Percentiles rank a stretch among this genome's conserved stretches.
Conservation (phyloP, 2,888 invertebrate genomes). For the Ligdia adustata region DNA sequence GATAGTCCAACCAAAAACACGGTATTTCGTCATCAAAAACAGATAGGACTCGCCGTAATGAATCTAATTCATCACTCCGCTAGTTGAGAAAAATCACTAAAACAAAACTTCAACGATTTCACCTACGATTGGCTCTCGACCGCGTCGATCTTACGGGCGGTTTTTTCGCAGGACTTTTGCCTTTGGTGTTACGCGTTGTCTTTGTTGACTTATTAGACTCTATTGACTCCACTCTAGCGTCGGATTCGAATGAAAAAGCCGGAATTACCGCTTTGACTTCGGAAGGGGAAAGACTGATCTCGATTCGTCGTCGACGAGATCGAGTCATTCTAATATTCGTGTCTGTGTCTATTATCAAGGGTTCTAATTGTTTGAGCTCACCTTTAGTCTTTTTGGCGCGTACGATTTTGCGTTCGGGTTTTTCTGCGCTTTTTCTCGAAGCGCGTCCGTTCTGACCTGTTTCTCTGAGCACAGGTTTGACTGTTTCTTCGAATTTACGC, state of each 20-base stretch:
- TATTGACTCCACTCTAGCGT: constrained; percentile 56
- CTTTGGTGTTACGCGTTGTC: constrained; percentile 47
- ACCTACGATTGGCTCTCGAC: constrained; percentile 60
- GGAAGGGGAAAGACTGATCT: constrained; percentile 68
- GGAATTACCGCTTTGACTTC: constrained; percentile 59
- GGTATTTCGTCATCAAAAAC: no score
- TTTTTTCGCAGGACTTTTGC: constrained; percentile 54
- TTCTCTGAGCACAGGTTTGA: constrained; percentile 70
- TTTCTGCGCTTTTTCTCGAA: constrained; percentile 48
- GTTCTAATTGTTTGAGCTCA: constrained; percentile 28
- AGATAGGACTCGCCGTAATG: constrained; percentile 1
- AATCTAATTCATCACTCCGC: neutral
- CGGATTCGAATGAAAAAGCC: constrained; percentile 68
- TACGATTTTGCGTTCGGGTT: constrained; percentile 54
- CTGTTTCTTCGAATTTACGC: constrained; percentile 60
- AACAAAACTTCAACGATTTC: constrained; percentile 42
- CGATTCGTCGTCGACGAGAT: constrained; percentile 62
- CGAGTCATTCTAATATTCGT: constrained; percentile 68
- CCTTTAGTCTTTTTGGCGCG: constrained; percentile 51
- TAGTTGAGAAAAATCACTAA: constrained; percentile 5
- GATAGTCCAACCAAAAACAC: no score
- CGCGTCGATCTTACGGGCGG: constrained; percentile 55
- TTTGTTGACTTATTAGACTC: constrained; percentile 59
- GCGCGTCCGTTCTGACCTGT: constrained; percentile 70
- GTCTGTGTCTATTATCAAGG: constrained; percentile 42